Evolutionary conservation across 1,140 invertebrate species (phyloP).

Genomic region (Bilobella aurantiaca): DNA sequence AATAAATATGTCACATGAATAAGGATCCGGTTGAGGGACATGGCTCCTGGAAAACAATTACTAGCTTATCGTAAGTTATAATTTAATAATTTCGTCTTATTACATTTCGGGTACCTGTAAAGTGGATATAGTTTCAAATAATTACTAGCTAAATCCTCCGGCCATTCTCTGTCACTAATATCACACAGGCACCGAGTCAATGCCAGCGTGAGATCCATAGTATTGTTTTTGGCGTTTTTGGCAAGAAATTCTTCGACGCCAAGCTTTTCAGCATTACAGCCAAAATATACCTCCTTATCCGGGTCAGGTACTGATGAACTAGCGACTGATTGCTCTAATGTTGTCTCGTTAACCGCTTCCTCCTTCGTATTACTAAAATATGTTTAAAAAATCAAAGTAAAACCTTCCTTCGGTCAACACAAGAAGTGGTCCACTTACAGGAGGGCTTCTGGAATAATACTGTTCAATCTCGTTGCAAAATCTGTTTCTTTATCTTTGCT

Average conservation of each 20-base stretch:
- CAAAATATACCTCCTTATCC: conserved; percentile 53
- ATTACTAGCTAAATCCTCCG: no score
- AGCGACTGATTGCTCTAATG: conserved; percentile 13
- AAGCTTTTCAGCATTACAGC: no score
- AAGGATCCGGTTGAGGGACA: background rate
- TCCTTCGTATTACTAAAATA: conserved; percentile 36
- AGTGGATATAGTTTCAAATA: no score
- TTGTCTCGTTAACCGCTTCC: conserved; percentile 32
- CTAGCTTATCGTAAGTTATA: no score
- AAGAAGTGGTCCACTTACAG: conserved; percentile 46
- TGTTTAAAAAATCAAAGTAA: conserved; percentile 27
- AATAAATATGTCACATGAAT: background rate
- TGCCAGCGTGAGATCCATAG: no score
- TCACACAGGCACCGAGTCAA: no score
- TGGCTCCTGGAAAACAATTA: background rate
- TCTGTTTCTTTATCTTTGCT: conserved; percentile 39
- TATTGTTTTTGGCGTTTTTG: no score
- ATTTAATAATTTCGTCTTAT: no score
- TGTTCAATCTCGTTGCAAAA: conserved; percentile 52
- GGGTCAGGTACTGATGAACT: conserved; percentile 27
- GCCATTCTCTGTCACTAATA: no score
- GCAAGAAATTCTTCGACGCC: no score
- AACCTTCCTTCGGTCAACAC: background rate
- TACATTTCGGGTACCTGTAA: no score
- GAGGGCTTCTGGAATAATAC: conserved; percentile 49